phyloP scores from a whole-genome alignment of 2,888 invertebrate genomes.

The Helleia helle region DNA sequence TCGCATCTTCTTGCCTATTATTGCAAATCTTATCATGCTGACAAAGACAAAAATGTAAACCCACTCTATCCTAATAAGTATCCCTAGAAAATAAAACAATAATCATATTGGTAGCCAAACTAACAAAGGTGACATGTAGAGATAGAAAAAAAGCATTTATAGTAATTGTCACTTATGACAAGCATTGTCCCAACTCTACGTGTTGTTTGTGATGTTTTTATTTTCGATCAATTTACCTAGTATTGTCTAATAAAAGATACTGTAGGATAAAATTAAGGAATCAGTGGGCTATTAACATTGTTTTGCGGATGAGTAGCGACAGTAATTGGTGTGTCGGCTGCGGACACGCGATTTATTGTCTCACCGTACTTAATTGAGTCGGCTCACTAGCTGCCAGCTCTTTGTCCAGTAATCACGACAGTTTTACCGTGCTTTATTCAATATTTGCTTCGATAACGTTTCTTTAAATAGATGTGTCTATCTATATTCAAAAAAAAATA shows the following conservation, averaged over 20 bases:
- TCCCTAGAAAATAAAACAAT: too few relatives aligned
- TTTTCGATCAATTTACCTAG: not conserved
- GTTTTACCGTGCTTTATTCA: constrained; percentile 9
- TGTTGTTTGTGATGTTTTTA: not conserved
- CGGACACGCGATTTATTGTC: constrained; percentile 61
- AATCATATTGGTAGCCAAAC: too few relatives aligned
- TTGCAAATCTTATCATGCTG: too few relatives aligned
- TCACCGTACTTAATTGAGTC: constrained; percentile 58
- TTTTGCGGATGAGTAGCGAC: constrained; percentile 70
- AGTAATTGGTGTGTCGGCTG: constrained; percentile 68
- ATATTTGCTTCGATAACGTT: not conserved
- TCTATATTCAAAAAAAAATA: too few relatives aligned
- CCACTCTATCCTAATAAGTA: too few relatives aligned
- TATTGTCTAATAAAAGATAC: constrained; percentile 30
- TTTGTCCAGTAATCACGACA: constrained; percentile 10
- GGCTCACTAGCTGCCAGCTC: constrained; percentile 18
- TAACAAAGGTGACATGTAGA: too few relatives aligned
- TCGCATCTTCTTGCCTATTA: too few relatives aligned
- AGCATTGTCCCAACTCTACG: not conserved
- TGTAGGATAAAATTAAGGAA: constrained; percentile 54
- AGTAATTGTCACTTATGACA: not conserved
- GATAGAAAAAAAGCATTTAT: not conserved
- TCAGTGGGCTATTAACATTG: constrained; percentile 66
- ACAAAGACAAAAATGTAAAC: too few relatives aligned
- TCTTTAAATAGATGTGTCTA: too few relatives aligned